Conservation (phyloP, 2,797 vertebrate species). For the Typhlichthys eigenmanni region DNA sequence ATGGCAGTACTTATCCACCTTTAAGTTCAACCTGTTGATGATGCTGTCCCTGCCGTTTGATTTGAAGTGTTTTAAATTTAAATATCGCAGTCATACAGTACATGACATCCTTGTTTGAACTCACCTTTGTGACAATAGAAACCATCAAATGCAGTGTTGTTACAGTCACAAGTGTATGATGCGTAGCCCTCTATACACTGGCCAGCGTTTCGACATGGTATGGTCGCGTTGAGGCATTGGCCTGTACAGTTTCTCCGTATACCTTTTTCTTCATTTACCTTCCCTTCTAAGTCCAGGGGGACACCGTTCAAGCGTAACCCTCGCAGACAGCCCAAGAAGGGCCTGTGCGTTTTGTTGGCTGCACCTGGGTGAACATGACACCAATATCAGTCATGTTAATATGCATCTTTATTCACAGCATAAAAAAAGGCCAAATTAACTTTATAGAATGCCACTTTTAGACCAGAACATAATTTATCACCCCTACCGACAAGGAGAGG, state of each 20-base stretch:
- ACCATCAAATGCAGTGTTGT: slow-evolving; percentile 91
- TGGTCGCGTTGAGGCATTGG: slow-evolving; percentile 84
- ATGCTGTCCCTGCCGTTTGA: no score
- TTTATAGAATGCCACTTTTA: neutral
- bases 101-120: slow-evolving; percentile 20
- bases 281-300: slow-evolving; percentile 90
- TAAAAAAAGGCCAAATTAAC: neutral
- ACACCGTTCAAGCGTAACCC: slow-evolving; percentile 91
- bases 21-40: no score
- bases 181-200: slow-evolving; percentile 94
- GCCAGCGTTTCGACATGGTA: slow-evolving; percentile 91
- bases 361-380: slow-evolving; percentile 75
- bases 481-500: slow-evolving; percentile 90
- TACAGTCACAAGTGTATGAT: slow-evolving; percentile 94
- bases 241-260: slow-evolving; percentile 93
- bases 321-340: slow-evolving; percentile 92
- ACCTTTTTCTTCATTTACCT: slow-evolving; percentile 88
- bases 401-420: neutral
- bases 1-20: no score
- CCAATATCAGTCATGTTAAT: neutral
- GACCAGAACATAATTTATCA: slow-evolving; percentile 5
- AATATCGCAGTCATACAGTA: neutral
- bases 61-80: no score
- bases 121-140: slow-evolving; percentile 94
- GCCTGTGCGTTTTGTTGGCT: slow-evolving; percentile 87